phyloP scores from a whole-genome alignment of 23 tunicate species.

The Aplidium turbinatum region DNA sequence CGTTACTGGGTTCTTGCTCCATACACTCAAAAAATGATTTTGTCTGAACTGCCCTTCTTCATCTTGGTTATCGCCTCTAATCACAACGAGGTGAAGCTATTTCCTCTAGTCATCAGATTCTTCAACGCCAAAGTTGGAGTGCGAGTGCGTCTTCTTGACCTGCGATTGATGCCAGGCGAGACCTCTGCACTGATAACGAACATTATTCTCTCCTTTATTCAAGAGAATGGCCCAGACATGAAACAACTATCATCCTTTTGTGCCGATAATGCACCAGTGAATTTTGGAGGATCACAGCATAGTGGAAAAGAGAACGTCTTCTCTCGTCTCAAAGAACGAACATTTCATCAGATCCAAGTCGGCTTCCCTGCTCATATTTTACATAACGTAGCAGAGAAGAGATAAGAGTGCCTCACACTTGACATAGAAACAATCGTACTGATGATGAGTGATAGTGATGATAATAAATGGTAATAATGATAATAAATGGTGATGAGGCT shows the following conservation, averaged over 20 bases:
- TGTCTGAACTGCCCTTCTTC: constrained; percentile 48
- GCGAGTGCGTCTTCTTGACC: constrained; percentile 64
- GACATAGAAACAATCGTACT: too few species aligned
- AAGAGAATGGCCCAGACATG: constrained; percentile 28
- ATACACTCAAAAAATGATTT: constrained; percentile 30
- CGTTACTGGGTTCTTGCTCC: constrained; percentile 50
- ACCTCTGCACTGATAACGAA: constrained; percentile 36
- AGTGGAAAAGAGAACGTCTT: too few species aligned
- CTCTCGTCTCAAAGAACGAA: too few species aligned
- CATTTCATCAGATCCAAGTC: too few species aligned
- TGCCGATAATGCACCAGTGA: constrained; percentile 58
- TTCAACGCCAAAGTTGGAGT: constrained; percentile 62
- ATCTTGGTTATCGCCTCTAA: constrained; percentile 26
- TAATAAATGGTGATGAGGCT: too few species aligned
- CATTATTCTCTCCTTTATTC: constrained; percentile 5
- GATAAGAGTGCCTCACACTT: too few species aligned
- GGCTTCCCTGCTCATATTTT: too few species aligned
- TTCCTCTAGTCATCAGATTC: constrained; percentile 62
- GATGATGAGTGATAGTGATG: too few species aligned
- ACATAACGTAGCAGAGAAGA: too few species aligned
- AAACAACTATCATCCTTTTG: constrained; percentile 34
- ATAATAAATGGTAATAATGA: too few species aligned
- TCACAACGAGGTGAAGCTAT: constrained; percentile 47
- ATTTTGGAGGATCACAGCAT: constrained; percentile 57
- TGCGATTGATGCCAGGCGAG: constrained; percentile 61